Evolutionary conservation across 37 sponge, comb jelly and placozoan genomes (phyloP).

Genomic region (Eunapius fragilis): DNA sequence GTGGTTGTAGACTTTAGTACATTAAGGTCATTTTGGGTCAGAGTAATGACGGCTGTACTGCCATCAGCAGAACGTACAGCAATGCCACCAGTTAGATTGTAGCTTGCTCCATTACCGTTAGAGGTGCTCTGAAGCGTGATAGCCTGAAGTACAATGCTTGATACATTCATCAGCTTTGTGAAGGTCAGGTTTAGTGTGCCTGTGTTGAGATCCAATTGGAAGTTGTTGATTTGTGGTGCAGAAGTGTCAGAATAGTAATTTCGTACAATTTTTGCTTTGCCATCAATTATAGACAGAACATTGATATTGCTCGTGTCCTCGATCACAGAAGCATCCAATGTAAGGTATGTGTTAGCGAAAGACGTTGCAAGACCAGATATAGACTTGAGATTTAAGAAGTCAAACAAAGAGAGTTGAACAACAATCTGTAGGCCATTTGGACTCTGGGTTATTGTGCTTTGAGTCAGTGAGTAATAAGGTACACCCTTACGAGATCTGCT

Average conservation of each 20-base stretch:
- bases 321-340: conserved; percentile 71
- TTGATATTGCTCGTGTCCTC: conserved; percentile 74
- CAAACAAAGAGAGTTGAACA: conserved; percentile 62
- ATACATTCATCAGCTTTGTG: conserved; percentile 77
- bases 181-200: conserved; percentile 75
- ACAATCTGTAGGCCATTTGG: conserved; percentile 59
- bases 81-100: conserved; percentile 34
- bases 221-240: conserved; percentile 49
- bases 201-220: conserved; percentile 69
- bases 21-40: conserved; percentile 71
- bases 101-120: conserved; percentile 1
- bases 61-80: conserved; percentile 59
- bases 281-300: conserved; percentile 82
- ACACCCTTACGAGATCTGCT: conserved; percentile 20
- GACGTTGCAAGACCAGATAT: conserved; percentile 70
- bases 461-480: conserved; percentile 52
- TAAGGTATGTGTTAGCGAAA: conserved; percentile 67
- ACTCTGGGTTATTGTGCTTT: conserved; percentile 39
- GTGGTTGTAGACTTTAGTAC: conserved; percentile 59
- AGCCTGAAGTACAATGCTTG: conserved; percentile 29
- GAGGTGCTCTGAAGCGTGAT: conserved; percentile 45
- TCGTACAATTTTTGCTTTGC: conserved; percentile 66
- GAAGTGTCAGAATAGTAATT: conserved; percentile 48
- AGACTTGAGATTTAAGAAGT: conserved; percentile 70
- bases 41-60: conserved; percentile 36